phyloP scores from a whole-genome alignment of 2,113 vertebrate species.

The Muntiacus muntjak region DNA sequence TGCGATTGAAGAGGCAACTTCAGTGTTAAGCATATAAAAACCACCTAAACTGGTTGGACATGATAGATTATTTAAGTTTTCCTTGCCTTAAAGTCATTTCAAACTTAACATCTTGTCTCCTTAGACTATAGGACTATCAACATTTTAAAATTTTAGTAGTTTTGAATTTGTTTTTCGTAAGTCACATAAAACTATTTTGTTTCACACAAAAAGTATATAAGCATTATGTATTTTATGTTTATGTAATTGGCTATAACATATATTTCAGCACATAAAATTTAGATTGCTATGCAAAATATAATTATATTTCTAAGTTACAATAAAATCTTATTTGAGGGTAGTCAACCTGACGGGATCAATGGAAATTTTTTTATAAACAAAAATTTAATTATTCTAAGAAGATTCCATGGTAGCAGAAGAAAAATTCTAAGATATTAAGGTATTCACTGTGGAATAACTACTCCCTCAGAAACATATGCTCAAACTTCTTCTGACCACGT shows the following conservation, averaged over 20 bases:
- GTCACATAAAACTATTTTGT: not conserved
- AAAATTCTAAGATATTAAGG: not conserved
- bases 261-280: not conserved
- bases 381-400: not conserved
- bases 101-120: not conserved
- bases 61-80: not conserved
- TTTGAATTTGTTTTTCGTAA: not conserved
- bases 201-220: not conserved
- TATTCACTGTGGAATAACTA: not conserved
- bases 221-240: not conserved
- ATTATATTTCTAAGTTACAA: not conserved
- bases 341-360: not conserved
- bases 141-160: not conserved
- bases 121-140: not conserved
- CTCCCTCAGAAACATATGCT: not conserved
- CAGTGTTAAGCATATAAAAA: not conserved
- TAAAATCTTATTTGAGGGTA: not conserved
- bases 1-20: not conserved
- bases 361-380: not conserved
- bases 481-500: not conserved
- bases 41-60: not conserved
- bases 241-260: not conserved
- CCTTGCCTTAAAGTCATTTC: conserved; percentile 19
- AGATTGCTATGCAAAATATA: not conserved
- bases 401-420: not conserved